These are phyloP conservation scores for Chloromyia formosa DNA, from an alignment of 2,888 invertebrate species.

Conservation along the genomic window DNA sequence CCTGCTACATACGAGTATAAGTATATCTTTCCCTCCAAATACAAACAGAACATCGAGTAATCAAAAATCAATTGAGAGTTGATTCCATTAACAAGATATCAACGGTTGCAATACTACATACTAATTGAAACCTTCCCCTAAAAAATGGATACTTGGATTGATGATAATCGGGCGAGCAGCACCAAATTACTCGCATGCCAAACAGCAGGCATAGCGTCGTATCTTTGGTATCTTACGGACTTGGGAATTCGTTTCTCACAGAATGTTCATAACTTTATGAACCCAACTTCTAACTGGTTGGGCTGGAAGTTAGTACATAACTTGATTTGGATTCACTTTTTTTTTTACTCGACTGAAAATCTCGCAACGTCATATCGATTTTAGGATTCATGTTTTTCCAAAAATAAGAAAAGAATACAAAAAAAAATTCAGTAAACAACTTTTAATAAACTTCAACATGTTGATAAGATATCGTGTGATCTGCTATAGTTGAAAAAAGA, in stretches of 20 bases:
- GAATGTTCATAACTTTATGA: too few relatives aligned
- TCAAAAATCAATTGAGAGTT: conserved; percentile 38
- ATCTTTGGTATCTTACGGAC: too few relatives aligned
- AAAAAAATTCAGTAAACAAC: conserved; percentile 40
- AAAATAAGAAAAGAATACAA: not conserved
- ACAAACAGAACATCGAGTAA: conserved; percentile 21
- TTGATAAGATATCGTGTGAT: conserved; percentile 37
- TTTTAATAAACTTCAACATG: conserved; percentile 45
- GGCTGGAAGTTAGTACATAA: too few relatives aligned
- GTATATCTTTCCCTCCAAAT: not conserved
- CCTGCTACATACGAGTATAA: not conserved
- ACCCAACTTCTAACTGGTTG: too few relatives aligned
- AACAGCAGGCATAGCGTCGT: not conserved
- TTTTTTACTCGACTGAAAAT: conserved; percentile 15
- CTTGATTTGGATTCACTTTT: conserved; percentile 6
- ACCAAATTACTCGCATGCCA: not conserved
- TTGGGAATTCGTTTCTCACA: too few relatives aligned
- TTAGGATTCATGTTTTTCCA: not conserved
- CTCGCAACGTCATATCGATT: conserved; percentile 13
- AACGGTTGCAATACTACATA: conserved; percentile 22
- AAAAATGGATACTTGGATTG: conserved; percentile 23
- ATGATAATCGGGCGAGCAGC: conserved; percentile 9
- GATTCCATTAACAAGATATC: conserved; percentile 36
- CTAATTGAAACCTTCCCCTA: conserved; percentile 29
- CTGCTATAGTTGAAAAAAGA: not conserved